A percentile compares a stretch with the other conserved stretches of the same genome.
Evolutionary conservation across 2,113 vertebrate genomes (phyloP).

Genomic region (Euleptes europaea): DNA sequence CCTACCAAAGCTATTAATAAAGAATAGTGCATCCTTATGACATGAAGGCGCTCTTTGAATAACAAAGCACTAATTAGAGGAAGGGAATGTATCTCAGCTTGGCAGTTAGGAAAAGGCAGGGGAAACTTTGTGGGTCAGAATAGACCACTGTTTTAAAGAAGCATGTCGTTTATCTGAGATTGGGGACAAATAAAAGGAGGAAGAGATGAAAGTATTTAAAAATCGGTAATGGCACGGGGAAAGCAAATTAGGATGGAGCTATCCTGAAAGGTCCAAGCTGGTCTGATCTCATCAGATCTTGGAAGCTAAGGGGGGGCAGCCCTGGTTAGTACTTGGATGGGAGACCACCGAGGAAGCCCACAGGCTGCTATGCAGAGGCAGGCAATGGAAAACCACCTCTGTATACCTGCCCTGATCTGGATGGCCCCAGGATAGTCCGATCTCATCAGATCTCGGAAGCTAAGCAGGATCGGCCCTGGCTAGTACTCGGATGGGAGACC

Average conservation of each 20-base stretch:
- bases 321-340: too few relatives aligned
- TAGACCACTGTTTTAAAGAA: not conserved
- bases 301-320: too few relatives aligned
- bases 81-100: not conserved
- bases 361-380: too few relatives aligned
- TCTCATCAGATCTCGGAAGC: too few relatives aligned
- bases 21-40: not conserved
- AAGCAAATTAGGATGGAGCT: not conserved
- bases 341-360: too few relatives aligned
- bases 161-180: not conserved
- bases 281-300: too few relatives aligned
- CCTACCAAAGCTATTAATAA: not conserved
- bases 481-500: too few relatives aligned
- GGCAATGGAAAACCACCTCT: too few relatives aligned
- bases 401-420: too few relatives aligned
- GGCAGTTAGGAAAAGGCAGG: not conserved
- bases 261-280: not conserved
- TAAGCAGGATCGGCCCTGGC: too few relatives aligned
- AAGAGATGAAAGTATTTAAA: not conserved
- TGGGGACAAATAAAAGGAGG: not conserved
- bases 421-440: too few relatives aligned
- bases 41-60: not conserved
- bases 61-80: constrained; percentile 8
- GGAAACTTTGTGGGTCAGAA: not conserved
- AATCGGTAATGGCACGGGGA: not conserved